Evolutionary conservation across 92 coral and sea anemone genomes (phyloP), one percentile per base, ranked within the genome.

Genomic region (Epizoanthus scotinus): DNA sequence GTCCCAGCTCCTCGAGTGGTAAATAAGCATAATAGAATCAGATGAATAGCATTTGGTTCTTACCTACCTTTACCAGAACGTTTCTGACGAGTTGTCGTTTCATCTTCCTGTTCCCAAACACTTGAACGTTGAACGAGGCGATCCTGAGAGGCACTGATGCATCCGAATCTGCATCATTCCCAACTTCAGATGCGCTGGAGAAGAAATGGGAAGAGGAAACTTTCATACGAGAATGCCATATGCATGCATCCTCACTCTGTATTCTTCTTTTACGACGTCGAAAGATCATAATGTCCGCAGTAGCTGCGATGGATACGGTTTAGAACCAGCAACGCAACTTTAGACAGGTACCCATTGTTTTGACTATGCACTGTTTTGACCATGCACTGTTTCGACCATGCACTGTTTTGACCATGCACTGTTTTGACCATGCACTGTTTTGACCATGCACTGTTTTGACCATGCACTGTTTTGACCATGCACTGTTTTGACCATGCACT

Each of bases 41-140:
- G 14, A 28, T 0, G 17, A 25, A 17, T 0, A 70, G 49, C 77
- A 27, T 10, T 52, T 9, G 36, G 31, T 14, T 31, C 13, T 13
- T 28, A 62, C 64, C 19, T 40, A 94, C 98, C 94, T 89, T 87
- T n/a, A 87, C 72, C 20, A 94, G 82, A 27, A 87, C 82, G n/a
- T 87, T 85, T 31, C 63, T 56, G 70, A 91, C 91, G 55, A 78
- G 12, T 10, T 56, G 25, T 14, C 77, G 84, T 12, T 61, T 25
- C 81, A 91, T 91, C 63, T 91, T 94, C 79, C 71, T 94, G 28
- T 58, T 57, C 8, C 94, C 98, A 89, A 94, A 91, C 19, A 94
- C 84, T 65, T 85, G 93, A 21, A 91, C 83, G 53, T 91, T 91
- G 70, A 91, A 94, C 6, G 94, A 54, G 18, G 92, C 94, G 17